phyloP scores from a whole-genome alignment of 1,140 invertebrate species.

The Drosophila arizonae region DNA sequence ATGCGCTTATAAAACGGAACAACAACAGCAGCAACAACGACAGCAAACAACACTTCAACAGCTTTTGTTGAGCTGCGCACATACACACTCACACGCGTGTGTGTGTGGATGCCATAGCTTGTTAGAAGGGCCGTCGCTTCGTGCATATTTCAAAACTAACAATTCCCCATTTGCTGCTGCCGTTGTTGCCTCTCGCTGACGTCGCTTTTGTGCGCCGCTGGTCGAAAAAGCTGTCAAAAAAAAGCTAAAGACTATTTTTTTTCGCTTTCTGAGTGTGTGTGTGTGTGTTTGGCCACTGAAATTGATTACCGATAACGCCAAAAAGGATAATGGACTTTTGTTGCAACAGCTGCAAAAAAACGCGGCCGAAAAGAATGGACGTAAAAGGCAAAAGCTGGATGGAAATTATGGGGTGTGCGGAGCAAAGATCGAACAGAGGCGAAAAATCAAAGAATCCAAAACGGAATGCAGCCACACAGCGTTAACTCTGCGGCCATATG shows the following conservation, averaged over 20 bases:
- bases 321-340: conserved; percentile 80
- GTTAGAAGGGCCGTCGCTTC: conserved; percentile 23
- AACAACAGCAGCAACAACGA: conserved; percentile 9
- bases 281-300: conserved; percentile 53
- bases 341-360: conserved; percentile 58
- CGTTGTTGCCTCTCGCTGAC: conserved; percentile 25
- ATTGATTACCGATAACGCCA: conserved; percentile 79
- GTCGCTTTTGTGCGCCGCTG: conserved; percentile 53
- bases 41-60: conserved; percentile 17
- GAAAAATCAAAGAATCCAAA: conserved; percentile 33
- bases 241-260: conserved; percentile 31
- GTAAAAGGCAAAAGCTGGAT: conserved; percentile 10
- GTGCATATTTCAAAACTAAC: conserved; percentile 79
- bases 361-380: background rate
- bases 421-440: conserved; percentile 56
- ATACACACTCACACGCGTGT: background rate
- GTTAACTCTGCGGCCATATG: conserved; percentile 51
- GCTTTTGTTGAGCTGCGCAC: conserved; percentile 11
- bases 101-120: background rate
- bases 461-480: conserved; percentile 14
- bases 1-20: conserved; percentile 58
- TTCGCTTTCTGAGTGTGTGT: conserved; percentile 1
- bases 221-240: conserved; percentile 48
- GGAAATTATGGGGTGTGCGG: conserved; percentile 33
- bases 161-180: conserved; percentile 48